Evolutionary conservation across 1,140 invertebrate species (phyloP), one percentile per base, ranked within the genome.

Genomic region (Ephestia elutella): DNA sequence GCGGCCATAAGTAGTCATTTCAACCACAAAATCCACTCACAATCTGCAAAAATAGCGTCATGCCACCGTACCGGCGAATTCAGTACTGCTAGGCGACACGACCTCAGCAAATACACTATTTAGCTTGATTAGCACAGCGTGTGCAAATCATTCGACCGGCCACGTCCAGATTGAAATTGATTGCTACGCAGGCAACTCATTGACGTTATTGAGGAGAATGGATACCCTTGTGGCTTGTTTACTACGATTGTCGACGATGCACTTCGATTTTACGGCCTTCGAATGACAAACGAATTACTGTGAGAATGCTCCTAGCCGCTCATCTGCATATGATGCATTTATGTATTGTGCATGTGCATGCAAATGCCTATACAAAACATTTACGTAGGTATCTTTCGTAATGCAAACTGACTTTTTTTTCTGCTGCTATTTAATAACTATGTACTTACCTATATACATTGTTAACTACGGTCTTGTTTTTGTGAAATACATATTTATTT

Each of bases 121-220:
- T 87, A 86, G 80, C 80, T 82, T 85, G 74, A 85, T 87, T 85
- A 87, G 81, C 82, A 73, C 70, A 75, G 80, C 81, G 73, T 85
- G 77, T 77, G 82, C 85, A 78, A 85, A 87, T 78, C 78, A 75
- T 65, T 78, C 70, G 66, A 70, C 56, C 51, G 56, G 25, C 59
- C 54, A 55, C 63, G 56, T 65, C 63, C 73, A 80, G 70, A 87
- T 87, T 86, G 79, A 84, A 87, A 86, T 78, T 87, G 78, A 87
- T 87, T 86, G 77, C 64, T 25, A 57, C 57, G 62, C 60, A 63
- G 54, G 21, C 21, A 25, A 7, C 69, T 83, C 74, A 82, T 86
- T 85, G 81, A 70, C 70, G 75, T 81, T 78, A 87, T 86, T 85
- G 82, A 76, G 68, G 60, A 73, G 71, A 84, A 79, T 78, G 73